These are phyloP conservation scores for Morelia viridis DNA, from an alignment of 2,797 vertebrate species.

Conservation along the genomic window DNA sequence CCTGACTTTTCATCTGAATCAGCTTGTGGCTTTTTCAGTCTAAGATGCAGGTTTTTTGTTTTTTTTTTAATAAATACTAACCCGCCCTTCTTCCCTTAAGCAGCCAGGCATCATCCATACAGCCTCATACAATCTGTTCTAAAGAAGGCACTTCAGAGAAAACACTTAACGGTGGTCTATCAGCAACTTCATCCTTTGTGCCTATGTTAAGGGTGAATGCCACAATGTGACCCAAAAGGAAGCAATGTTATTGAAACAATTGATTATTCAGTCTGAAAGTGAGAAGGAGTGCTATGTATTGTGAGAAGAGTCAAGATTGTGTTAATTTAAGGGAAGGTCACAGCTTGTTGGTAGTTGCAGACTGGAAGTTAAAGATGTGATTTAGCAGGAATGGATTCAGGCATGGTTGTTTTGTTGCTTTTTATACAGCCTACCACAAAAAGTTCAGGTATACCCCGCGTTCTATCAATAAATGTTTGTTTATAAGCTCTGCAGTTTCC, in stretches of 20 bases:
- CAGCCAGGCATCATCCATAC: neutral
- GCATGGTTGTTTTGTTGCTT: neutral
- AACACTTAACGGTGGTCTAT: neutral
- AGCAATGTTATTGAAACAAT: neutral
- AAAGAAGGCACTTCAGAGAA: neutral
- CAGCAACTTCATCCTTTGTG: neutral
- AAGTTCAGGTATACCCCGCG: neutral
- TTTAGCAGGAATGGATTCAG: neutral
- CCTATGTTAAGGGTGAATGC: neutral
- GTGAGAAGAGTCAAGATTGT: neutral
- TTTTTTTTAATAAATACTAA: neutral
- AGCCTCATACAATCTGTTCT: neutral
- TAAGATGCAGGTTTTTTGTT: too few species aligned
- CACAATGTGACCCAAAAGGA: neutral
- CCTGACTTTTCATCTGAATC: neutral
- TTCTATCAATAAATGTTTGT: neutral
- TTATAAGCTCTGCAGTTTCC: neutral
- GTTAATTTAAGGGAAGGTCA: neutral
- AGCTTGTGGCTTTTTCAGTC: neutral
- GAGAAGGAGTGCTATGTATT: neutral
- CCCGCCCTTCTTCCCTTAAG: neutral
- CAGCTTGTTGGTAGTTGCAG: neutral
- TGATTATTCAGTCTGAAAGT: neutral
- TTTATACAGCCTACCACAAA: neutral
- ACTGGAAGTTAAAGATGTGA: neutral